Evolutionary conservation across 2,113 vertebrate genomes (phyloP).

Genomic region (Chaenogobius annularis): DNA sequence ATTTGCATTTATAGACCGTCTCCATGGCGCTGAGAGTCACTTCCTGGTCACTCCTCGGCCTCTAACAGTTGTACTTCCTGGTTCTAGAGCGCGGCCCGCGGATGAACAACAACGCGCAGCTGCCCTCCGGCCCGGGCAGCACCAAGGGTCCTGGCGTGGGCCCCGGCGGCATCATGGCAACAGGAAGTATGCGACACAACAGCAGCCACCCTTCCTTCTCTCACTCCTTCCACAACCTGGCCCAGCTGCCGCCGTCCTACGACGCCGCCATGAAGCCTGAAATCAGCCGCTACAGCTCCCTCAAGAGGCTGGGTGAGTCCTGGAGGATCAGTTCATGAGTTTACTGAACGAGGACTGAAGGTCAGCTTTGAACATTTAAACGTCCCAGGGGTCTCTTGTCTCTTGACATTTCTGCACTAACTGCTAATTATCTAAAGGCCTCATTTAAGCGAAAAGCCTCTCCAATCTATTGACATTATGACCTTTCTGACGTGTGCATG

Average conservation of each 20-base stretch:
- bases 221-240: slow-evolving; percentile 91
- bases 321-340: background rate
- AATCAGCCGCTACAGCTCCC: slow-evolving; percentile 86
- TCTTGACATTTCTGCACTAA: background rate
- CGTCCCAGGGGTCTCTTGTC: background rate
- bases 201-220: slow-evolving; percentile 81
- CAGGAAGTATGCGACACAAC: slow-evolving; percentile 76
- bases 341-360: background rate
- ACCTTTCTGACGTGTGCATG: too few relatives aligned
- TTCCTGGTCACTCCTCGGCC: background rate
- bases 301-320: slow-evolving; percentile 87
- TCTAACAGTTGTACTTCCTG: background rate
- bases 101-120: slow-evolving; percentile 77
- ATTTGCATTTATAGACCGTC: slow-evolving; percentile 57
- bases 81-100: slow-evolving; percentile 72
- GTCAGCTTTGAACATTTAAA: background rate
- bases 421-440: background rate
- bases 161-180: slow-evolving; percentile 2
- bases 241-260: slow-evolving; percentile 88
- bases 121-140: slow-evolving; percentile 69
- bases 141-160: slow-evolving; percentile 38
- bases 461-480: too few relatives aligned
- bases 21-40: slow-evolving; percentile 57
- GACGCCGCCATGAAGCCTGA: slow-evolving; percentile 83
- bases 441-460: background rate